These are phyloP conservation scores for Carassius auratus DNA, from an alignment of 2,113 vertebrate species.

Conservation along the genomic window DNA sequence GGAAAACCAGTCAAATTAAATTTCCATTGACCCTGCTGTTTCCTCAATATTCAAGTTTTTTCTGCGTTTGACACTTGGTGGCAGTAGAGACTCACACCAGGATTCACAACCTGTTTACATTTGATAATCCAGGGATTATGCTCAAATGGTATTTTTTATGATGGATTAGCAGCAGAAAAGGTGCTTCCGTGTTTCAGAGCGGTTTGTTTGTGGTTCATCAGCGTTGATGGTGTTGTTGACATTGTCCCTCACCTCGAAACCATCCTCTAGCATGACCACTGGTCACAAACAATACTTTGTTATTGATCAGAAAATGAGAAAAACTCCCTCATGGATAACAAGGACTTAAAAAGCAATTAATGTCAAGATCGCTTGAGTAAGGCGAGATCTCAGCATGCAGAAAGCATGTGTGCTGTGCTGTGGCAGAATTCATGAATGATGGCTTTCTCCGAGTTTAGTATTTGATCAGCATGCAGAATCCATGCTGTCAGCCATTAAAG, in stretches of 20 bases:
- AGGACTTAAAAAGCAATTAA: conserved; percentile 27
- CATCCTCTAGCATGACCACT: conserved; percentile 30
- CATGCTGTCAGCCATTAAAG: conserved; percentile 37
- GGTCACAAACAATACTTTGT: conserved; percentile 33
- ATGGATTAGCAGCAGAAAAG: conserved; percentile 22
- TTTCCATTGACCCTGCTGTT: background rate
- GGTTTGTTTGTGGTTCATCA: conserved; percentile 48
- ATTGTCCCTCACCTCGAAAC: background rate
- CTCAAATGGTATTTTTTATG: conserved; percentile 42
- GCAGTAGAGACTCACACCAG: conserved; percentile 70
- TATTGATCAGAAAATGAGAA: conserved; percentile 33
- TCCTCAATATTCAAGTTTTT: background rate
- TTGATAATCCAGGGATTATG: conserved; percentile 5
- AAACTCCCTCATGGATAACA: background rate
- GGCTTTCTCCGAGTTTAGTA: conserved; percentile 51
- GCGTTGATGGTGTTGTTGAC: background rate
- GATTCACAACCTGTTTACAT: background rate
- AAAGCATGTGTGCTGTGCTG: conserved; percentile 8
- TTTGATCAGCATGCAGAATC: conserved; percentile 49
- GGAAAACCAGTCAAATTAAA: conserved; percentile 5
- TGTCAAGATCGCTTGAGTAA: background rate
- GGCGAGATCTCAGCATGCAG: background rate
- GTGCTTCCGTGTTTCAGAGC: background rate
- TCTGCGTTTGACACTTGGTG: conserved; percentile 70
- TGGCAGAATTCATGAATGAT: conserved; percentile 38